Percentiles rank a stretch among this genome's conserved stretches.
Evolutionary conservation across 2,888 invertebrate genomes (phyloP).

Genomic region (Andrena flavipes): DNA sequence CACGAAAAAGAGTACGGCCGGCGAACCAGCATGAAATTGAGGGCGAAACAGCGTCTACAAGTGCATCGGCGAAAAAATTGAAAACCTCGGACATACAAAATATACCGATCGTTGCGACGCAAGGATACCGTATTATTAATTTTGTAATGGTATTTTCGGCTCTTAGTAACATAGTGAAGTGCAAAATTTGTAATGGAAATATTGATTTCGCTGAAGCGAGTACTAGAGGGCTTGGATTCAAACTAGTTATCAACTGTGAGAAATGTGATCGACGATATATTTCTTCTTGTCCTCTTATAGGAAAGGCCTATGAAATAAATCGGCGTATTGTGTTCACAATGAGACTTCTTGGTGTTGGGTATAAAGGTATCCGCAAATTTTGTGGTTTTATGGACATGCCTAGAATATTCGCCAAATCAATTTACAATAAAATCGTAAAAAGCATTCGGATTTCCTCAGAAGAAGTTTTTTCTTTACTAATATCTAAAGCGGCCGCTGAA

Average conservation of each 20-base stretch:
- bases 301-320: not conserved
- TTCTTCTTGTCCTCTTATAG: conserved; percentile 5
- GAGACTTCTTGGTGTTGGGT: too few species aligned
- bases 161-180: not conserved
- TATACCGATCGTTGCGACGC: conserved; percentile 3
- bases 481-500: conserved; percentile 7
- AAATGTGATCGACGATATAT: too few species aligned
- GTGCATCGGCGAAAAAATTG: conserved; percentile 2
- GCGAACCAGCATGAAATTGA: conserved; percentile 4
- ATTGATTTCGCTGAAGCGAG: not conserved
- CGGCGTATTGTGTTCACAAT: not conserved
- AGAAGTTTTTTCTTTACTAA: conserved; percentile 6
- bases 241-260: too few species aligned
- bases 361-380: not conserved
- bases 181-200: conserved; percentile 1
- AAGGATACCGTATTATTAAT: conserved; percentile 10
- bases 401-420: not conserved
- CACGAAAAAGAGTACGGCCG: conserved; percentile 12
- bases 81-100: conserved; percentile 2
- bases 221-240: too few species aligned
- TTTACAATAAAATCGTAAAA: conserved; percentile 3
- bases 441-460: not conserved
- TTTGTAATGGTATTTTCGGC: not conserved
- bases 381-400: conserved; percentile 3
- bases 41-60: conserved; percentile 9